Conservation (phyloP, 2,113 vertebrate genomes). For the Verasper variegatus region DNA sequence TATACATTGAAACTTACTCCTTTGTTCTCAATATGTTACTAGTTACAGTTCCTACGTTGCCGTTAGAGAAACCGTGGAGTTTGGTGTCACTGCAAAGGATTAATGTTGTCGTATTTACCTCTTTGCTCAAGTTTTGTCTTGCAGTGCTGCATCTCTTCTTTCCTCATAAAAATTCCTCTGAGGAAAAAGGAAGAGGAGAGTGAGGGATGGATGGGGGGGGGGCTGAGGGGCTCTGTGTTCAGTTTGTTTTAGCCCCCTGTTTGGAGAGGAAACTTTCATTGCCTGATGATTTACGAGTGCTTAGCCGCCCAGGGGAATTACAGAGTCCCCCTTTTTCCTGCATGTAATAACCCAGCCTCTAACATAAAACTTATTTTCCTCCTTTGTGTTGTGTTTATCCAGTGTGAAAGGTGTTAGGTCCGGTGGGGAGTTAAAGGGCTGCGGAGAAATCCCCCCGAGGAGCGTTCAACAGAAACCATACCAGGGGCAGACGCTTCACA, state of each 20-base stretch:
- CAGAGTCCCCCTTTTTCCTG: constrained; percentile 65
- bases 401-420: constrained; percentile 78
- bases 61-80: constrained; percentile 4
- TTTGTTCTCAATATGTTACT: constrained; percentile 40
- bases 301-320: constrained; percentile 64
- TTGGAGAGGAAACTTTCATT: constrained; percentile 81
- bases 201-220: constrained; percentile 22
- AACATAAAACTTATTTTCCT: constrained; percentile 69
- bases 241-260: constrained; percentile 78
- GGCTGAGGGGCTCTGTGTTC: constrained; percentile 50
- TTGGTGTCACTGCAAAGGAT: constrained; percentile 26
- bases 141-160: constrained; percentile 60
- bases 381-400: constrained; percentile 69
- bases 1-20: constrained; percentile 10
- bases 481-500: constrained; percentile 36
- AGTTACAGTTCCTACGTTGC: constrained; percentile 17
- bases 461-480: constrained; percentile 44
- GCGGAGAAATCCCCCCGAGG: constrained; percentile 22
- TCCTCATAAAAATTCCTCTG: constrained; percentile 78
- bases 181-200: constrained; percentile 45
- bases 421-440: constrained; percentile 40
- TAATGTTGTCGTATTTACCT: constrained; percentile 51
- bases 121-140: constrained; percentile 32
- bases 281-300: constrained; percentile 79
- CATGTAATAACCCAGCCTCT: constrained; percentile 62